A percentile compares a stretch with the other conserved stretches of the same genome.
These are phyloP conservation scores for Perithous albicinctus DNA, from an alignment of 2,888 invertebrate genomes.

Conservation along the genomic window DNA sequence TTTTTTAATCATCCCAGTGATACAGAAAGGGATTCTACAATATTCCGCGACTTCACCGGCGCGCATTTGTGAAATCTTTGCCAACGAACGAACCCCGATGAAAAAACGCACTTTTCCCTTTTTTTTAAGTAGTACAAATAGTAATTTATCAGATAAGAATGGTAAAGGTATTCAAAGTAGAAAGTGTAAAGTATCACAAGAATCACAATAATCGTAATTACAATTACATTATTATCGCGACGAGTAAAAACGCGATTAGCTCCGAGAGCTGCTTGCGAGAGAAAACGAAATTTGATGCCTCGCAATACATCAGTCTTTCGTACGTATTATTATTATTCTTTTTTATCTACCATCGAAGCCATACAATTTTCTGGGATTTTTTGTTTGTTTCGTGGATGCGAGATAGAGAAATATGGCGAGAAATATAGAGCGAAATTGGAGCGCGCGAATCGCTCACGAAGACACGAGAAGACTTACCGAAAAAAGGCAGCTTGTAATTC, in stretches of 20 bases:
- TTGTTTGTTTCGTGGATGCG: conserved; percentile 63
- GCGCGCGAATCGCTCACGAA: conserved; percentile 22
- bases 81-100: conserved; percentile 72
- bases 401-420: conserved; percentile 51
- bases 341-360: neutral
- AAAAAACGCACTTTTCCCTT: conserved; percentile 22
- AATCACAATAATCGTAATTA: conserved; percentile 79
- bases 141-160: conserved; percentile 74
- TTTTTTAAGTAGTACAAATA: conserved; percentile 71
- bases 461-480: conserved; percentile 71
- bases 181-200: conserved; percentile 83
- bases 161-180: conserved; percentile 81
- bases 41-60: neutral
- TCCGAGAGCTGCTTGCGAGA: conserved; percentile 20
- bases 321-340: conserved; percentile 70
- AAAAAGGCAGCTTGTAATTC: conserved; percentile 58
- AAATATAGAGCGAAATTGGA: conserved; percentile 49
- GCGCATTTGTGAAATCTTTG: conserved; percentile 20
- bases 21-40: neutral
- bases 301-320: conserved; percentile 79
- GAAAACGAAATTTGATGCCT: conserved; percentile 44
- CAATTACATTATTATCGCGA: conserved; percentile 65
- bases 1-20: no score
- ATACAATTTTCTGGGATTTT: neutral
- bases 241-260: conserved; percentile 55